These are phyloP conservation scores for Xestia c-nigrum DNA, from an alignment of 2,888 invertebrate genomes.

Conservation along the genomic window DNA sequence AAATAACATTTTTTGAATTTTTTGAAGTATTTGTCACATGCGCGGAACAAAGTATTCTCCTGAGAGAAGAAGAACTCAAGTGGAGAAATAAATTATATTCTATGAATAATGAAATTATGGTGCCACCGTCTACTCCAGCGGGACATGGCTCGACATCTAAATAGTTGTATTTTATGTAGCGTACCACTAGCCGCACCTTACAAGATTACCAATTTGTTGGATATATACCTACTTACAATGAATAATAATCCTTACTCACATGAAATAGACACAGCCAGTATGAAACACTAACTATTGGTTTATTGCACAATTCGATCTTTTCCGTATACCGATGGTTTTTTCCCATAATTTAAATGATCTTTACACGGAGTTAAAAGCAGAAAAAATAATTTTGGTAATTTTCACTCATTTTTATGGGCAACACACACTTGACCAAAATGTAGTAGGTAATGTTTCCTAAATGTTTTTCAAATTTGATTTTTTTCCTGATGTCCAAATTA, in stretches of 20 bases:
- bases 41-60: conserved; percentile 80
- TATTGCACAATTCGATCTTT: neutral
- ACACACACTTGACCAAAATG: neutral
- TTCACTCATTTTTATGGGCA: neutral
- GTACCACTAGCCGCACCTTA: neutral
- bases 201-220: neutral
- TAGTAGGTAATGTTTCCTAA: neutral
- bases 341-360: no score
- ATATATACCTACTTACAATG: neutral
- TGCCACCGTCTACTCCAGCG: conserved; percentile 49
- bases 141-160: conserved; percentile 41
- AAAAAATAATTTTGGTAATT: neutral
- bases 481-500: neutral
- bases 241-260: neutral
- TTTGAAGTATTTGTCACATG: conserved; percentile 90
- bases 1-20: conserved; percentile 91
- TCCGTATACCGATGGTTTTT: neutral
- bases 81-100: conserved; percentile 68
- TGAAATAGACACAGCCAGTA: neutral
- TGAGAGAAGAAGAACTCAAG: conserved; percentile 74
- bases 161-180: conserved; percentile 12
- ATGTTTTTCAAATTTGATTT: neutral
- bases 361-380: neutral
- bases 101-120: conserved; percentile 26
- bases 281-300: neutral